Percentiles rank a stretch among this genome's conserved stretches.
phyloP scores from a whole-genome alignment of 2,797 vertebrate genomes.

The Orestias chungarensis region DNA sequence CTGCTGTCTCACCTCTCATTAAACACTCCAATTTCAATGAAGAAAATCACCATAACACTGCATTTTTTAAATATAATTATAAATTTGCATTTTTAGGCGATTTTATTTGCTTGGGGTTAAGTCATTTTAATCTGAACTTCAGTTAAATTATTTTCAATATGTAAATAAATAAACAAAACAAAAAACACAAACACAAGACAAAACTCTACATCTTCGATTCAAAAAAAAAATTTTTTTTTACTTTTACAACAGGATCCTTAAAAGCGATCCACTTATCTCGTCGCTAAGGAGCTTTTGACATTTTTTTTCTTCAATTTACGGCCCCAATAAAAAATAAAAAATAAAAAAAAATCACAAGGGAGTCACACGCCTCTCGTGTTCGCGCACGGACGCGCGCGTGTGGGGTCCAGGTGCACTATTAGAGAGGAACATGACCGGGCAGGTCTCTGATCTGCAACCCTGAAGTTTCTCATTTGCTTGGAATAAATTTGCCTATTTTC shows the following conservation, averaged over 20 bases:
- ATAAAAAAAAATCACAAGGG: conserved; percentile 29
- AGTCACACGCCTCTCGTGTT: conserved; percentile 55
- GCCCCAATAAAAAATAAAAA: neutral
- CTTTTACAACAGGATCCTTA: too few species aligned
- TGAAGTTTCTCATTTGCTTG: conserved; percentile 60
- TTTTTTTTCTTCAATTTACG: neutral
- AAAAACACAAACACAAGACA: neutral
- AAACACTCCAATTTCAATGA: conserved; percentile 28
- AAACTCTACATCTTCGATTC: neutral
- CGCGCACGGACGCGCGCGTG: conserved; percentile 53
- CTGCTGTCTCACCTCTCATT: conserved; percentile 32
- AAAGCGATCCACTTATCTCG: neutral
- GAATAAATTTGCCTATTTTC: conserved; percentile 71
- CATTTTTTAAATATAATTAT: conserved; percentile 4
- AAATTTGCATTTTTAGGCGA: neutral
- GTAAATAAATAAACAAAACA: too few species aligned
- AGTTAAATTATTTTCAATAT: conserved; percentile 20
- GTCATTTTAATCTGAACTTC: neutral
- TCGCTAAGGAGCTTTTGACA: neutral
- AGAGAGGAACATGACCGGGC: conserved; percentile 76
- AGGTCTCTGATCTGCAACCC: conserved; percentile 71
- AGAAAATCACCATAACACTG: conserved; percentile 34
- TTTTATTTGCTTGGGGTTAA: conserved; percentile 16
- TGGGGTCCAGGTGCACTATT: conserved; percentile 80
- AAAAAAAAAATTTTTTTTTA: neutral